Evolutionary conservation across 2,888 invertebrate genomes (phyloP).

Genomic region (Protonemura montana): DNA sequence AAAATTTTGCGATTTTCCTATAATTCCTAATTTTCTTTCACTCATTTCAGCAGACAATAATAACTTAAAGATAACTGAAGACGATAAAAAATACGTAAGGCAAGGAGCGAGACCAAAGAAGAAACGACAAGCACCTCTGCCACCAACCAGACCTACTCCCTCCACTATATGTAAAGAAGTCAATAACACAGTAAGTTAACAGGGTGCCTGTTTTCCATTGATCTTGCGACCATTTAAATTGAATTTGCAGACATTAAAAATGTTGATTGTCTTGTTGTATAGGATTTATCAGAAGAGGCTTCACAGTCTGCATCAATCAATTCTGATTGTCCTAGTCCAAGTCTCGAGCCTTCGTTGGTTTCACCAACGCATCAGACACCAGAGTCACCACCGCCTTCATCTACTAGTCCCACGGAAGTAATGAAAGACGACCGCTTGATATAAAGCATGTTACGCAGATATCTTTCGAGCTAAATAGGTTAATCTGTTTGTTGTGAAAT

Average conservation of each 20-base stretch:
- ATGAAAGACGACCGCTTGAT: neutral
- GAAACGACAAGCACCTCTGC: conserved; percentile 44
- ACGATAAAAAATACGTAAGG: neutral
- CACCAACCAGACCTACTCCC: conserved; percentile 36
- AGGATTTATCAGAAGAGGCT: neutral
- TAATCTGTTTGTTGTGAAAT: too few species aligned
- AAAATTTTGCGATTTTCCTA: too few species aligned
- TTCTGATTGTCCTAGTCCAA: neutral
- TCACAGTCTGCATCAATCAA: neutral
- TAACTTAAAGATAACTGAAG: too few species aligned
- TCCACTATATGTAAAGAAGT: neutral
- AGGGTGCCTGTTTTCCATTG: neutral
- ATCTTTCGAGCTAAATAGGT: too few species aligned
- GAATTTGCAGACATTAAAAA: neutral
- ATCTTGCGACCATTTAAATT: neutral
- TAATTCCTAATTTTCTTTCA: too few species aligned
- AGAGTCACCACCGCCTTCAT: neutral
- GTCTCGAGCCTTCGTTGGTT: neutral
- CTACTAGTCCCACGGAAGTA: neutral
- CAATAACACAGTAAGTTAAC: neutral
- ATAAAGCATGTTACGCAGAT: neutral
- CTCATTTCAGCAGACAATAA: neutral
- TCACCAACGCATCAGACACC: too few species aligned
- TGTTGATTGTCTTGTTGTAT: neutral
- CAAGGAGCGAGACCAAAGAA: conserved; percentile 46